phyloP scores from a whole-genome alignment of 2,797 vertebrate species.

The Coregonus ussuriensis region DNA sequence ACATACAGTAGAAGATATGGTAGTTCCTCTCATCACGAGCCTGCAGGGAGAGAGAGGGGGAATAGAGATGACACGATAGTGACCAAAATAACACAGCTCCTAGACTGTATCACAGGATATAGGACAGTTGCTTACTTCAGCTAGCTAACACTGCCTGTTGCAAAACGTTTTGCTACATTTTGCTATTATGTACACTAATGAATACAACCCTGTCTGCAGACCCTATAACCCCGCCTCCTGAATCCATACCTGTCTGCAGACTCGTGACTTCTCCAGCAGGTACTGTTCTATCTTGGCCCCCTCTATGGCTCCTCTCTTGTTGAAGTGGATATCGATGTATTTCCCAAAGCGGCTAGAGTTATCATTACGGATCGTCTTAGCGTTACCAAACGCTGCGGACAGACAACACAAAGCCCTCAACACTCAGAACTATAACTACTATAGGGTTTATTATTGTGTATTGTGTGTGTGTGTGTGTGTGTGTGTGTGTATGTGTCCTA shows the following conservation, averaged over 20 bases:
- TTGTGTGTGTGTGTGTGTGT: background rate
- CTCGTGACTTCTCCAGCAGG: constrained; percentile 94
- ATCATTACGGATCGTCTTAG: constrained; percentile 97
- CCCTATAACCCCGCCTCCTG: background rate
- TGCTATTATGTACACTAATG: too few relatives aligned
- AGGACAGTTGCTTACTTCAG: background rate
- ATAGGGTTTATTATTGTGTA: background rate
- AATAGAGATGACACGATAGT: background rate
- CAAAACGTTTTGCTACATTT: too few relatives aligned
- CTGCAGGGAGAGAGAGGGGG: constrained; percentile 58
- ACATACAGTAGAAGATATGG: constrained; percentile 97
- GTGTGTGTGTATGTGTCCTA: constrained; percentile 38
- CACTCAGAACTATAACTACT: background rate
- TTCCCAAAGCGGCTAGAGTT: constrained; percentile 98
- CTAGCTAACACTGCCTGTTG: background rate
- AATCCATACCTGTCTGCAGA: constrained; percentile 88
- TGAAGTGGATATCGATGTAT: constrained; percentile 98
- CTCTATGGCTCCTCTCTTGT: constrained; percentile 94
- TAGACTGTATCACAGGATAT: background rate
- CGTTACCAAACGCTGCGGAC: constrained; percentile 90
- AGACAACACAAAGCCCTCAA: background rate
- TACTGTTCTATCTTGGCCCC: constrained; percentile 98
- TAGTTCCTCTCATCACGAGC: constrained; percentile 94
- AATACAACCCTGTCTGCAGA: constrained; percentile 69
- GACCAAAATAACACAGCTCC: background rate